Base-by-base conservation (phyloP, 2,797 vertebrate genomes). In the Rhynchotus rufescens region DNA sequence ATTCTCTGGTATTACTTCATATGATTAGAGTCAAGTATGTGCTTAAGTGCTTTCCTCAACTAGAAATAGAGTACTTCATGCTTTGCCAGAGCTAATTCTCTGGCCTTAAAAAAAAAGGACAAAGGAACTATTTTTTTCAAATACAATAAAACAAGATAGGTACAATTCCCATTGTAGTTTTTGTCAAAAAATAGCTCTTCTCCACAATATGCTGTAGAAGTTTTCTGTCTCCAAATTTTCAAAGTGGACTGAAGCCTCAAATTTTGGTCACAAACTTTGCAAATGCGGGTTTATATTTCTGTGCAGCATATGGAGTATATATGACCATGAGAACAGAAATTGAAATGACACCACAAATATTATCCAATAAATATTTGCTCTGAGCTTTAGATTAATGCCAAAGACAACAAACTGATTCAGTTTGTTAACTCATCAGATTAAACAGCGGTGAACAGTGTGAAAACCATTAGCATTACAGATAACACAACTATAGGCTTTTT, bases 401-500 rank as follows among this genome's bases (percentile, higher is more conserved):
- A 84, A 84, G 47, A 87, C 30, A 91, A 93, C 49, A 92, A 95
- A 95, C 85, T 92, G 75, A 93, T 95, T 91, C 90, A 94, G 87
- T 94, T 81, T 88, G 23, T 90, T 82, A 93, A 91, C 73, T 84
- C 12, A 69, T 28, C 69, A 84, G 38, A 84, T 86, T 81, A 60
- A 96, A 89, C 65, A 96, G 92, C 69, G 11, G 69, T 78, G 80
- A 94, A 84, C 15, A 8, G 21, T 93, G 66, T 93, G 94, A 96
- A 96, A 97, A 97, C 73, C 84, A 75, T 83, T 84, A 88, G 49
- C 36, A 56, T 94, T 96, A 96, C 96, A 96, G 94, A 79, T 95
- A 96, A 96, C 84, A 97, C 96, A 97, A 92, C 72, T 84, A 91
- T 88, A 96, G 92, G 94, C 94, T 96, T 95, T 80, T 97, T 98